Evolutionary conservation across 2,888 invertebrate species (phyloP).

Genomic region (Ornithoptera alexandrae): DNA sequence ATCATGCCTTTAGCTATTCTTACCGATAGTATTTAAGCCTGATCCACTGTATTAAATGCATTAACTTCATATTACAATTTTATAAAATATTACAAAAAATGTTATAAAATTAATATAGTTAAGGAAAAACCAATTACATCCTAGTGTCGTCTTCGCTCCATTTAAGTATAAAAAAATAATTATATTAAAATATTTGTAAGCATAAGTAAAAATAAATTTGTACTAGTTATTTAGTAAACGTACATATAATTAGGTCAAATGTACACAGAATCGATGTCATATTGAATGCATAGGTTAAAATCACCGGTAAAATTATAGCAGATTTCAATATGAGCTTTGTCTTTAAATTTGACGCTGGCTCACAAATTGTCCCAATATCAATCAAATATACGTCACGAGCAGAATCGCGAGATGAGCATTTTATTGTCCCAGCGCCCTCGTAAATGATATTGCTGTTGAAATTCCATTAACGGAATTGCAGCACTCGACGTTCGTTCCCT

Average conservation of each 20-base stretch:
- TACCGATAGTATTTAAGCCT: too few species aligned
- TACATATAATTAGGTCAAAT: not conserved
- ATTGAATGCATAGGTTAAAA: not conserved
- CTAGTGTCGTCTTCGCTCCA: too few species aligned
- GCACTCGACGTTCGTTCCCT: not conserved
- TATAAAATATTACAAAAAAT: too few species aligned
- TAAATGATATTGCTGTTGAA: not conserved
- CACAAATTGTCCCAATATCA: not conserved
- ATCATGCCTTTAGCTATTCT: too few species aligned
- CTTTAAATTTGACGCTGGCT: not conserved
- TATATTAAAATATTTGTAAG: too few species aligned
- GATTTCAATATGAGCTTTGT: not conserved
- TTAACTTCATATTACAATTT: too few species aligned
- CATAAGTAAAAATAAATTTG: too few species aligned
- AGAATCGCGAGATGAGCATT: not conserved
- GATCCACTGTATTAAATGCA: too few species aligned
- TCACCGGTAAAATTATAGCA: not conserved
- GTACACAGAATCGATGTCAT: not conserved
- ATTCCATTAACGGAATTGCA: conserved; percentile 7
- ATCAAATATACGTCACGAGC: not conserved
- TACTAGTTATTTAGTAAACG: not conserved
- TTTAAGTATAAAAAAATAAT: too few species aligned
- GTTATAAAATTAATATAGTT: too few species aligned
- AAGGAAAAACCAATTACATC: too few species aligned
- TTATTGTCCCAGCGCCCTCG: conserved; percentile 1